Conservation (phyloP, 2,113 vertebrate species). For the Trematomus loennbergii region DNA sequence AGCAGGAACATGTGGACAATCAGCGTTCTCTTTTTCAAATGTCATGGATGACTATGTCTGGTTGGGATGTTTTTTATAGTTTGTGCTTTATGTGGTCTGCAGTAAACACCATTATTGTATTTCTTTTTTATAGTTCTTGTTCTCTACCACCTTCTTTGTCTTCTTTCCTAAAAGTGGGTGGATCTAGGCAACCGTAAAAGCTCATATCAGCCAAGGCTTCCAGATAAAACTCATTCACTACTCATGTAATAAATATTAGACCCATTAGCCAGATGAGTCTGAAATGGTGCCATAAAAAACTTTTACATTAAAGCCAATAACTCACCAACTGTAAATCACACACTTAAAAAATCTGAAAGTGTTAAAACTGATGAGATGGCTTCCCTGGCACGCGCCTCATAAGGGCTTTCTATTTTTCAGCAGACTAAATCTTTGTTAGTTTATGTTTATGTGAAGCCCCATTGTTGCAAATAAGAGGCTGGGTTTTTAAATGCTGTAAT, state of each 20-base stretch:
- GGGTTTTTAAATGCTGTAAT: neutral
- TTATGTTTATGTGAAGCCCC: neutral
- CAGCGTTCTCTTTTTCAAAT: conserved; percentile 17
- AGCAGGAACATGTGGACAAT: conserved; percentile 23
- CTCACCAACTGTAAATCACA: conserved; percentile 3
- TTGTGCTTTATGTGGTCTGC: neutral
- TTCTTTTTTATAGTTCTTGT: neutral
- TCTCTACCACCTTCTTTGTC: neutral
- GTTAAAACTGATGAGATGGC: neutral
- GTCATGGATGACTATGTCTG: conserved; percentile 21
- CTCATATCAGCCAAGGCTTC: neutral
- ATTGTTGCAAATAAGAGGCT: neutral
- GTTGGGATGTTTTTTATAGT: conserved; percentile 6
- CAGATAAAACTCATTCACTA: conserved; percentile 6
- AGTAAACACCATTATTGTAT: neutral
- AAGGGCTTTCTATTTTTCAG: neutral
- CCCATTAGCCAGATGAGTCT: conserved; percentile 27
- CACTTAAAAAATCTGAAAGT: neutral
- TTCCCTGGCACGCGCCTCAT: neutral
- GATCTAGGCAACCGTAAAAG: conserved; percentile 3
- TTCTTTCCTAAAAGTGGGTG: neutral
- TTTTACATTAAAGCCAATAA: conserved; percentile 27
- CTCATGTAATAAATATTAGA: conserved; percentile 15
- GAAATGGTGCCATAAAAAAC: conserved; percentile 30
- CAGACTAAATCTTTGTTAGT: neutral